Conservation (phyloP, 2,888 invertebrate species). For the Crocallis elinguaria region DNA sequence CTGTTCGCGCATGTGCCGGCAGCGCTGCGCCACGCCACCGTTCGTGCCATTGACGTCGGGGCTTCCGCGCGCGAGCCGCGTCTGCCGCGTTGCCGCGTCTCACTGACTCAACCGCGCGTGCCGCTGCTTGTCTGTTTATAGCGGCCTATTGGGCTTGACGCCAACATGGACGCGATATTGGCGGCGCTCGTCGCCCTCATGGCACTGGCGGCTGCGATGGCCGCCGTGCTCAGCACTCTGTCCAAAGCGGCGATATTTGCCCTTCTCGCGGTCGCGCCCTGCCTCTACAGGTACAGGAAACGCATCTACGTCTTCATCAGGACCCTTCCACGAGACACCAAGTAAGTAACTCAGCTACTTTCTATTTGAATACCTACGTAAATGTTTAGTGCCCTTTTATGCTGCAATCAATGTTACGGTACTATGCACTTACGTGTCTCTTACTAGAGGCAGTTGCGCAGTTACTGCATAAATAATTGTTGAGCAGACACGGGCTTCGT, state of each 20-base stretch:
- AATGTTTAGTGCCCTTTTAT: conserved; percentile 1
- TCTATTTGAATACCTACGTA: background rate
- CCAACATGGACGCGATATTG: conserved; percentile 82
- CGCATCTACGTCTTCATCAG: conserved; percentile 86
- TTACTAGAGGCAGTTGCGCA: conserved; percentile 8
- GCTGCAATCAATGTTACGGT: background rate
- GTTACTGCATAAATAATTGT: background rate
- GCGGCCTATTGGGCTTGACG: conserved; percentile 75
- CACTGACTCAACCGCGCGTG: conserved; percentile 41
- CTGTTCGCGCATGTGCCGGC: conserved; percentile 73
- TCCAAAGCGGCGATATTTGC: conserved; percentile 91
- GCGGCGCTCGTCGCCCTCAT: conserved; percentile 80
- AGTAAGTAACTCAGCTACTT: conserved; percentile 79
- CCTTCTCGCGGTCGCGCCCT: conserved; percentile 79
- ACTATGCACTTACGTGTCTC: conserved; percentile 6
- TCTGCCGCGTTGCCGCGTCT: conserved; percentile 39
- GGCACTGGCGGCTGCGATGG: conserved; percentile 83
- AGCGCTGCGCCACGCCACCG: conserved; percentile 30
- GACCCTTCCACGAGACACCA: conserved; percentile 87
- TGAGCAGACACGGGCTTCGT: background rate
- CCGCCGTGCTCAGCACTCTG: conserved; percentile 85
- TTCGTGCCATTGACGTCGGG: conserved; percentile 60
- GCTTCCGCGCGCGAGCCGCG: conserved; percentile 42
- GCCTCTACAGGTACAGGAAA: conserved; percentile 83
- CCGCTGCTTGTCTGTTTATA: conserved; percentile 45